A percentile compares a stretch with the other conserved stretches of the same genome.
phyloP scores from a whole-genome alignment of 2,888 invertebrate genomes.

The Cancer borealis region DNA sequence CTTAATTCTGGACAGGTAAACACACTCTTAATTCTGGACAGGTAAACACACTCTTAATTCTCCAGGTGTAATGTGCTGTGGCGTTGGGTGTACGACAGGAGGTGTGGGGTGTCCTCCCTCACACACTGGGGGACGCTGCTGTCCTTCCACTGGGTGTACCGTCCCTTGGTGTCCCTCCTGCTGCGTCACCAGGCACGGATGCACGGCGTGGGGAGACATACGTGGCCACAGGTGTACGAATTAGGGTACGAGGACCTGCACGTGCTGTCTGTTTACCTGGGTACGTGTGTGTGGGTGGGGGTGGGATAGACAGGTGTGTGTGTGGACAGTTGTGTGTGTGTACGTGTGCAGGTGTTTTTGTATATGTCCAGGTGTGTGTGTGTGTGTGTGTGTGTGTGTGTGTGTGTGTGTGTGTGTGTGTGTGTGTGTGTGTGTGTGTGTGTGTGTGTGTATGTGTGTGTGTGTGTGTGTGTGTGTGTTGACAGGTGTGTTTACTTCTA shows the following conservation, averaged over 20 bases:
- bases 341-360: too few relatives aligned
- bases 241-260: conserved; percentile 58
- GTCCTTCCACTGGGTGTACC: conserved; percentile 68
- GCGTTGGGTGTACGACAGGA: conserved; percentile 62
- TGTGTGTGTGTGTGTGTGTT: too few relatives aligned
- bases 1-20: too few relatives aligned
- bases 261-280: conserved; percentile 56
- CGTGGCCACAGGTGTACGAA: conserved; percentile 48
- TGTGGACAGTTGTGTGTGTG: too few relatives aligned
- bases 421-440: neutral
- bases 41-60: neutral
- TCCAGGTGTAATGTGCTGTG: conserved; percentile 71
- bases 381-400: too few relatives aligned
- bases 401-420: too few relatives aligned
- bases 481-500: neutral
- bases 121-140: conserved; percentile 64
- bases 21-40: too few relatives aligned
- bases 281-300: neutral
- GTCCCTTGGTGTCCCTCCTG: conserved; percentile 59
- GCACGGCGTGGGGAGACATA: conserved; percentile 66
- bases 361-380: too few relatives aligned
- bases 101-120: conserved; percentile 52
- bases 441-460: neutral
- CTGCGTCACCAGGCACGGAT: conserved; percentile 61
- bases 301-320: too few relatives aligned